Percentiles rank a stretch among this genome's conserved stretches.
phyloP scores from a whole-genome alignment of 2,113 vertebrate species.

The Marcusenius ussheri region DNA sequence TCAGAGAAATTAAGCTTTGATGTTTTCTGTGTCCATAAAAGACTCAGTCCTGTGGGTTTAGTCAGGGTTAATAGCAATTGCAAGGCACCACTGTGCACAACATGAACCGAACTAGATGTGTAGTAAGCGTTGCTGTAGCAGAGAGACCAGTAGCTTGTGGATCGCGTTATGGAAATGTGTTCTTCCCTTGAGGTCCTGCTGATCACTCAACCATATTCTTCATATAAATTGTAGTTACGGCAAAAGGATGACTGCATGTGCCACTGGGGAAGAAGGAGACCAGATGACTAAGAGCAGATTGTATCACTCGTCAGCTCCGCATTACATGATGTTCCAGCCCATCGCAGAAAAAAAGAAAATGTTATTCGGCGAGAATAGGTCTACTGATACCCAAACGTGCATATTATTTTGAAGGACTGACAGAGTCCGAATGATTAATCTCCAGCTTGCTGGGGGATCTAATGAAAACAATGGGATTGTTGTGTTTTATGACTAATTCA shows the following conservation, averaged over 20 bases:
- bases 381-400: not conserved
- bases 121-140: not conserved
- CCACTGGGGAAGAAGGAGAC: not conserved
- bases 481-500: constrained; percentile 17
- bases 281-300: not conserved
- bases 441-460: not conserved
- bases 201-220: not conserved
- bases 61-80: not conserved
- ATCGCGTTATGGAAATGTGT: not conserved
- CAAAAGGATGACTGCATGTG: not conserved
- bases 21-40: not conserved
- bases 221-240: not conserved
- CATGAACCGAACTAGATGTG: not conserved
- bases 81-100: not conserved
- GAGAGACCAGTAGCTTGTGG: not conserved
- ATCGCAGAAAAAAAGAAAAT: not conserved
- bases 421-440: constrained; percentile 3
- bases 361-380: not conserved
- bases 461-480: not conserved
- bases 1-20: not conserved
- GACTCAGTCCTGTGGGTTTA: not conserved
- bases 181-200: not conserved
- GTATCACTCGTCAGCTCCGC: not conserved
- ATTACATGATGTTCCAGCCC: not conserved
- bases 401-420: not conserved